Base-by-base conservation (phyloP, 2,797 vertebrate species). In the Dendrocincla tyrannina region DNA sequence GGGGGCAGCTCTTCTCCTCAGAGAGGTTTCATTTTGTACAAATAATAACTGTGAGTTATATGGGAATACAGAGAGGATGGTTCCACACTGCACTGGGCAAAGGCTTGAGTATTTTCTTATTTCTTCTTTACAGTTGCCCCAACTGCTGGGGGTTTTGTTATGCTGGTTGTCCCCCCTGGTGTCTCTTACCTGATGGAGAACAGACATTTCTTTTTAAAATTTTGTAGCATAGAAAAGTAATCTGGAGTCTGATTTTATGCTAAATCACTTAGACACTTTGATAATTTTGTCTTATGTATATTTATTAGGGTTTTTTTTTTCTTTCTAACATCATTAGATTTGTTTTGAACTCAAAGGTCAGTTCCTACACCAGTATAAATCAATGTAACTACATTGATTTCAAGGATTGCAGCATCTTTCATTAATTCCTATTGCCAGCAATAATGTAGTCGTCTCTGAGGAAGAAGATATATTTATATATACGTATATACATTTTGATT, bases 261-360 rank as follows among this genome's bases (percentile, higher is more conserved):
- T 90, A 88, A 96, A 91, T 85, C 15, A 6, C 6, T 2, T 17
- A 72, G 75, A 46, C 66, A 73, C 47, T 88, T 88, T 79, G 73
- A 86, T 89, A 90, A 92, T 96, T 91, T 84, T 81, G 20, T 72
- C 72, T 92, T 77, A 88, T 85, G 47, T 91, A 67, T 96, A 93
- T 94, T 93, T 96, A 86, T 96, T 91, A 84, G 42, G 10, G 6
- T 3, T 1, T 2, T 35, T 62, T 62, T 58, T 93, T 63, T 32
- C 16, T 42, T 79, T 88, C 70, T 78, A 88, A 67, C 89, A 79
- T 76, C 85, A 82, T 93, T 93, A 85, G 67, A 58, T 93, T 82
- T 88, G 79, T 95, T 95, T 97, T 90, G 77, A 95, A 94, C 85
- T 90, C 88, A 96, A 94, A 93, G 93, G 91, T 93, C 89, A 94